A percentile compares a stretch with the other conserved stretches of the same genome.
Conservation (phyloP, 2,797 vertebrate genomes). For the Tapera naevia region DNA sequence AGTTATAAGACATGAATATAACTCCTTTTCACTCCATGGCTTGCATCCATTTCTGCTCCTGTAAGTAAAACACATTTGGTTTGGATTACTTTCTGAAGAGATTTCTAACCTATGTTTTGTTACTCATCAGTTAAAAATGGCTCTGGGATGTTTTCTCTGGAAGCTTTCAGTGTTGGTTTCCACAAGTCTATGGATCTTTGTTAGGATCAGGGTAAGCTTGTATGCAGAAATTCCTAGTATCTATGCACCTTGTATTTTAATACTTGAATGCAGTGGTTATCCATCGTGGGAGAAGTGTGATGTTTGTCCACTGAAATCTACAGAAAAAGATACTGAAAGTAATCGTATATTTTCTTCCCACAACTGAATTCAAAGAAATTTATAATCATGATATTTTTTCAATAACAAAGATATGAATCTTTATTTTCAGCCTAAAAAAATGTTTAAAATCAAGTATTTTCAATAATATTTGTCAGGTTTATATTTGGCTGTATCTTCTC, state of each 20-base stretch:
- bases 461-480: not conserved
- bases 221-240: not conserved
- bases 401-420: not conserved
- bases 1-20: not conserved
- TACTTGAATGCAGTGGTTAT: not conserved
- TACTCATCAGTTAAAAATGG: not conserved
- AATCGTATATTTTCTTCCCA: rapidly evolving
- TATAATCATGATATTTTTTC: not conserved
- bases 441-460: slow-evolving; percentile 22
- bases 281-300: not conserved
- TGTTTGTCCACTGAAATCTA: not conserved
- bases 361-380: not conserved
- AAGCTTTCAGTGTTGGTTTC: not conserved
- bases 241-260: not conserved
- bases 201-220: not conserved
- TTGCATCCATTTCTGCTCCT: not conserved
- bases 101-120: not conserved
- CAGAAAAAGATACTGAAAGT: not conserved
- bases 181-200: not conserved
- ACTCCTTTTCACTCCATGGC: not conserved
- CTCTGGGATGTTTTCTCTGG: not conserved
- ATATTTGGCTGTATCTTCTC: slow-evolving; percentile 2
- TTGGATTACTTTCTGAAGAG: not conserved
- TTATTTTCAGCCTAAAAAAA: slow-evolving; percentile 21
- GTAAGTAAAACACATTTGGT: not conserved